Evolutionary conservation across 2,113 vertebrate genomes (phyloP), one percentile per base, ranked within the genome.

Genomic region (Pelobates fuscus): DNA sequence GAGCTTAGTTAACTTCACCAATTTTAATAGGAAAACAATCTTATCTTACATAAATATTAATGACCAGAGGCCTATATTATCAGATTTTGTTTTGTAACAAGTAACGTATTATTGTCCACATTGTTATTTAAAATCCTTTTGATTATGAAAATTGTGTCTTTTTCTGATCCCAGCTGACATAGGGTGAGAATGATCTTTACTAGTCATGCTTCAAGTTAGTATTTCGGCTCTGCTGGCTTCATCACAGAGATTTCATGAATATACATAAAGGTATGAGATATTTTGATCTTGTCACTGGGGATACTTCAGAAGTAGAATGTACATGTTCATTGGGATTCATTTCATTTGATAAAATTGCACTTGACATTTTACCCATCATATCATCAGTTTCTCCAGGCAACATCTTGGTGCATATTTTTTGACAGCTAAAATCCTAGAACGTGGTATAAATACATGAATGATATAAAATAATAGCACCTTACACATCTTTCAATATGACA

Each of bases 321-420:
- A 52, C 27, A 63, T 32, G 43, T 52, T 62, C 58, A 71, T 52
- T 52, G 58, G 25, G 59, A 71, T 63, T 63, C 70, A 63, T 63
- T 62, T 63, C 26, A 54, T 72, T 63, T 72, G 70, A 54, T 62
- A 72, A 32, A 63, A 72, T 72, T 63, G 43, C 21, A 41, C 44
- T 54, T 72, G 70, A 64, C 70, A 72, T 37, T 63, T 24, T 72
- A 37, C 26, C 70, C 58, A 71, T 71, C 58, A 44, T 37, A 72
- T 72, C 70, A 63, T 72, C 41, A 30, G 69, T 52, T 71, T 63
- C 41, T 71, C 20, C 25, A 63, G 70, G 70, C 43, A 52, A 41
- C 26, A 49, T 21, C 59, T 63, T 52, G 26, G 44, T 49, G 70
- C 58, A 54, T 37, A 37, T 72, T 72, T 71, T 63, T 32, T 63